These are phyloP conservation scores for Lacerta agilis DNA, from an alignment of 2,797 vertebrate genomes.

Conservation along the genomic window DNA sequence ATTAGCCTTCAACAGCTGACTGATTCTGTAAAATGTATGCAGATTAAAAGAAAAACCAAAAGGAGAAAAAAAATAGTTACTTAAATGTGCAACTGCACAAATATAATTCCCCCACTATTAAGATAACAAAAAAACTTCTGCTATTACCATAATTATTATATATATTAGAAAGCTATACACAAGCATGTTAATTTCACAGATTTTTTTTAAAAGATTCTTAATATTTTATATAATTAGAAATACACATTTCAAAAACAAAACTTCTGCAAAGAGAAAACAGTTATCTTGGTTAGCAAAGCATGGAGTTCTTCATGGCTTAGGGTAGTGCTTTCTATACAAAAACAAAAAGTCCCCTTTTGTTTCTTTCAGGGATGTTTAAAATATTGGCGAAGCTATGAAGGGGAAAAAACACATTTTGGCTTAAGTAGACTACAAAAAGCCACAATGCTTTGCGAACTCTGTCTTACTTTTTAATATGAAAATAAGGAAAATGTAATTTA, in stretches of 20 bases:
- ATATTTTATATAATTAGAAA: constrained; percentile 99
- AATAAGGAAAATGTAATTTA: constrained; percentile 99
- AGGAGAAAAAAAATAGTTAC: constrained; percentile 89
- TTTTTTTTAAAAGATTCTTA: constrained; percentile 98
- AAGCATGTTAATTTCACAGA: constrained; percentile 99
- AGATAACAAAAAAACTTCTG: constrained; percentile 87
- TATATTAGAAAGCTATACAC: constrained; percentile 99
- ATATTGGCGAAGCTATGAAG: constrained; percentile 98
- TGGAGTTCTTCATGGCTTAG: constrained; percentile 95
- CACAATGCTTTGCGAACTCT: constrained; percentile 99
- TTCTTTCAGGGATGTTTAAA: constrained; percentile 90
- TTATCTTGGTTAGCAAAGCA: constrained; percentile 96
- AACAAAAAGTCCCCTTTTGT: constrained; percentile 84
- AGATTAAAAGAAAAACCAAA: constrained; percentile 86
- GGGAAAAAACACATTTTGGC: constrained; percentile 94
- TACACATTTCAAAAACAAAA: constrained; percentile 99
- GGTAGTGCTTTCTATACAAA: constrained; percentile 87
- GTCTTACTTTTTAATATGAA: constrained; percentile 97
- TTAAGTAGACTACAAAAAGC: constrained; percentile 99
- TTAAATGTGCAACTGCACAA: constrained; percentile 94
- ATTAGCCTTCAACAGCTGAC: constrained; percentile 85
- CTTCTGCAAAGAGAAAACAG: constrained; percentile 99
- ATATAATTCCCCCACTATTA: constrained; percentile 92
- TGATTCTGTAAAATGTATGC: constrained; percentile 86
- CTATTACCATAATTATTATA: constrained; percentile 94